A percentile compares a stretch with the other conserved stretches of the same genome.
Evolutionary conservation across 1,140 invertebrate genomes (phyloP).

Genomic region (Saccostrea cuccullata): DNA sequence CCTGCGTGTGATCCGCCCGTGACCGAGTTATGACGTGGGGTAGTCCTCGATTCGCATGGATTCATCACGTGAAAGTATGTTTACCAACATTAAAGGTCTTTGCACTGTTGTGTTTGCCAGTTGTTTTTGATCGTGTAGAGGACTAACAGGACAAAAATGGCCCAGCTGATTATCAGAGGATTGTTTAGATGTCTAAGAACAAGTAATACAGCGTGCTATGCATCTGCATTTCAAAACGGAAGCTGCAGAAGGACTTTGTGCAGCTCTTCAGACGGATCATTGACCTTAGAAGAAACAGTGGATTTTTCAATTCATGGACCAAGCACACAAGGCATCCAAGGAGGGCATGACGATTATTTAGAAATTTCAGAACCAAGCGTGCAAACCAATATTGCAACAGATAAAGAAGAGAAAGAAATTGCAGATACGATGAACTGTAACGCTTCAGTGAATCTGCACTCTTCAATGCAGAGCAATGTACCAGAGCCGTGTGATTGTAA

Average conservation of each 20-base stretch:
- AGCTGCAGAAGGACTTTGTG: not conserved
- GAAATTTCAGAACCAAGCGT: not conserved
- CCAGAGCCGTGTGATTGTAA: conserved; percentile 80
- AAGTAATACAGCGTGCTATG: not conserved
- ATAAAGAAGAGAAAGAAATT: conserved; percentile 37
- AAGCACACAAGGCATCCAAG: conserved; percentile 59
- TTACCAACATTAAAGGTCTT: not conserved
- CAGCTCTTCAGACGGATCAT: not conserved
- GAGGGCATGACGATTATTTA: conserved; percentile 36
- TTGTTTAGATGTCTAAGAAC: not conserved
- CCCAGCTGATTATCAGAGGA: not conserved
- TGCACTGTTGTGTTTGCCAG: not conserved
- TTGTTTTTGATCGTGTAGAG: not conserved
- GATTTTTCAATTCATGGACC: conserved; percentile 60
- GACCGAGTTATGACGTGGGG: not conserved
- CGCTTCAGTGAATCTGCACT: conserved; percentile 82
- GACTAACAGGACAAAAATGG: not conserved
- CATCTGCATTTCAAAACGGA: not conserved
- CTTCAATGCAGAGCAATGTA: conserved; percentile 87
- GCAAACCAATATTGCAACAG: not conserved
- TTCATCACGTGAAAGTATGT: conserved; percentile 31
- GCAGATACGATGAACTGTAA: conserved; percentile 44
- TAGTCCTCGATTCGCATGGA: not conserved
- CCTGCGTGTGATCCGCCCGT: not conserved
- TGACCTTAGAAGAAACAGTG: conserved; percentile 27